Base-by-base conservation (phyloP, 2,888 invertebrate genomes). In the Clistopyga incitator region DNA sequence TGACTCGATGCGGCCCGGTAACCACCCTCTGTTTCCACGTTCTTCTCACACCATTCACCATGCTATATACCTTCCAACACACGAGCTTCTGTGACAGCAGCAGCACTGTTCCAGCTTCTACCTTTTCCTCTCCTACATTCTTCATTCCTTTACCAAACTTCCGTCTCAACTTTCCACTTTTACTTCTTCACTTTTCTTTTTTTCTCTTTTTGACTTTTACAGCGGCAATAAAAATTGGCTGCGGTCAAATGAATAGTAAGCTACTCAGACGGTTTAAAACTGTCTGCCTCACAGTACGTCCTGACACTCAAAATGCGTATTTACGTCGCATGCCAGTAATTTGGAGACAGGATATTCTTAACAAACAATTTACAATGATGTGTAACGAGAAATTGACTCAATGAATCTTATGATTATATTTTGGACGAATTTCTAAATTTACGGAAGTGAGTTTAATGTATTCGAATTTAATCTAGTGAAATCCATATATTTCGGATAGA, bases 1-100 rank as follows among this genome's bases (percentile, higher is more conserved):
- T 89, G 87, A 90, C 86, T 90, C 86, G 87, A 38, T 85, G 82
- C 68, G 38, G 78, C 83, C 80, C 75, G 77, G 85, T 70, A 82
- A 84, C 84, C 82, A 76, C 81, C 56, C 82, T 81, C 81, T 65
- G 67, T 86, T 81, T 67, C 67, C 67, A 64, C 72, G 50, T 42
- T 68, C 64, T 61, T 68, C 52, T 54, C 68, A 59, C 47, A 18
- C 50, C 23, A 50, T 45, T 18, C 38, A 25, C n/a, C 10, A 11
- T 65, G 23, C 11, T 18, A 64, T 42, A 38, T 50, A 70, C 50
- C 20, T 59, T 47, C 59, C 42, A 20, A 50, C 61, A 34, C 47
- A 64, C 29, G 47, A 50, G 50, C 4, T 64, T 64, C 23, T 6
- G 64, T 38, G 64, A 64, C 38, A 52, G 29, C 15, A 38, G n/a